Percentiles rank a stretch among this genome's conserved stretches.
These are phyloP conservation scores for Sclerodermus sp. DNA, from an alignment of 2,888 invertebrate species.

Conservation along the genomic window DNA sequence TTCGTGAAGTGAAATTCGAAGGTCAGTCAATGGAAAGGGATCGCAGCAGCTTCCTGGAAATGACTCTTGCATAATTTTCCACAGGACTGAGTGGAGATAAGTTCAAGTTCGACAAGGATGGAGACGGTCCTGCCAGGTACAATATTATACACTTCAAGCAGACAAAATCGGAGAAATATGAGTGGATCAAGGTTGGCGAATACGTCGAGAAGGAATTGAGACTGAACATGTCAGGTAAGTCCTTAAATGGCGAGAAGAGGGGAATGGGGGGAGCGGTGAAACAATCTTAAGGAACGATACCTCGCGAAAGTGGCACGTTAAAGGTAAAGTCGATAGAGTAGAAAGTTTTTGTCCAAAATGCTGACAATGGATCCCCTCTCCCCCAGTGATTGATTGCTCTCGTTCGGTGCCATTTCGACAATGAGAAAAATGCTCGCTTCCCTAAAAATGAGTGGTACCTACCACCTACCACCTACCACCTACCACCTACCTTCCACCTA, in stretches of 20 bases:
- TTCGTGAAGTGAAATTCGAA: constrained; percentile 83
- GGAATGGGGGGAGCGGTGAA: no score
- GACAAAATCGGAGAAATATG: constrained; percentile 70
- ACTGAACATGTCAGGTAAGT: constrained; percentile 77
- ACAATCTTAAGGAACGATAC: no score
- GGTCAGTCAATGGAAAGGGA: constrained; percentile 63
- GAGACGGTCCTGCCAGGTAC: constrained; percentile 93
- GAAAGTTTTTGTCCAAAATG: no score
- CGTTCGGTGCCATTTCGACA: background rate
- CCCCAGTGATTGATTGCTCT: background rate
- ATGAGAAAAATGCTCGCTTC: constrained; percentile 3
- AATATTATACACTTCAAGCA: constrained; percentile 95
- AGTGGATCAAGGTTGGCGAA: constrained; percentile 86
- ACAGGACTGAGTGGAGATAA: constrained; percentile 85
- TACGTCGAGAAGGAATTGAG: constrained; percentile 80
- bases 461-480: background rate
- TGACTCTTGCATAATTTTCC: constrained; percentile 33
- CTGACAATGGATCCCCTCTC: no score
- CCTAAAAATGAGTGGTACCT: background rate
- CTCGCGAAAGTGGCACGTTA: no score
- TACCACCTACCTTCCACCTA: no score
- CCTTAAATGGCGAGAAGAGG: no score
- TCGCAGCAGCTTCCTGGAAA: no score
- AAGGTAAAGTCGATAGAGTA: no score
- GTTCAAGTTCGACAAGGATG: constrained; percentile 86